Evolutionary conservation across 2,888 invertebrate species (phyloP).

Genomic region (Drosophila suboccidentalis): DNA sequence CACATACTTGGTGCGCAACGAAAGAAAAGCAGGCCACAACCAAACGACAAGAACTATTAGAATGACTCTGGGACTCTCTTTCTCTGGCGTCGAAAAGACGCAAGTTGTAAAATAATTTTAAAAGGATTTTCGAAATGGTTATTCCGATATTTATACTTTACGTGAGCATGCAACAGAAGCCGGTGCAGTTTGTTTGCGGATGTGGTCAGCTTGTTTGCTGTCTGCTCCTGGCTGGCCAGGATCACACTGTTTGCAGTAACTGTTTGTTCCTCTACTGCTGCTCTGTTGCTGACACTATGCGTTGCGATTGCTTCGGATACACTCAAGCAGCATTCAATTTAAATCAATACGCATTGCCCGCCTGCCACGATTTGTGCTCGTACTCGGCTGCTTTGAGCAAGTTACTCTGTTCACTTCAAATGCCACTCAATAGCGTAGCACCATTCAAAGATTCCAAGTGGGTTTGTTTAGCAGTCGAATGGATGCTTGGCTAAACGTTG

Average conservation of each 20-base stretch:
- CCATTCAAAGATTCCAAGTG: slow-evolving; percentile 63
- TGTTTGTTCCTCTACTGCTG: slow-evolving; percentile 30
- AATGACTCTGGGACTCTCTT: slow-evolving; percentile 16
- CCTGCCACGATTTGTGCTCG: slow-evolving; percentile 8
- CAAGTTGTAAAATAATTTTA: slow-evolving; percentile 80
- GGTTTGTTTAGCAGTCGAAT: slow-evolving; percentile 67
- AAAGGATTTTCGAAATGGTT: slow-evolving; percentile 80
- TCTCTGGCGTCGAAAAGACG: slow-evolving; percentile 75
- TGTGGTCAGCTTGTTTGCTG: slow-evolving; percentile 75
- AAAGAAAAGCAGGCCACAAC: slow-evolving; percentile 40
- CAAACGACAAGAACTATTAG: slow-evolving; percentile 15
- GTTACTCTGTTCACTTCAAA: slow-evolving; percentile 55
- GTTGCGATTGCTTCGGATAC: slow-evolving; percentile 19
- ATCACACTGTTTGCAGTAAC: slow-evolving; percentile 32
- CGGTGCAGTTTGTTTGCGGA: slow-evolving; percentile 66
- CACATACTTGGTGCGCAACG: slow-evolving; percentile 72
- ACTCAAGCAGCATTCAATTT: slow-evolving; percentile 68
- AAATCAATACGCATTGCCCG: slow-evolving; percentile 62
- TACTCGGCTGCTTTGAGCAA: slow-evolving; percentile 37
- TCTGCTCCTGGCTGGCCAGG: slow-evolving; percentile 36
- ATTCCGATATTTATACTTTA: slow-evolving; percentile 80
- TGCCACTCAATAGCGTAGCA: slow-evolving; percentile 64
- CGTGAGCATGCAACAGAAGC: slow-evolving; percentile 53
- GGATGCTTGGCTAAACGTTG: slow-evolving; percentile 51
- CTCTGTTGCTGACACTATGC: slow-evolving; percentile 21